phyloP scores from a whole-genome alignment of 2,797 vertebrate species.

The Cynodonichthys magdalenae region DNA sequence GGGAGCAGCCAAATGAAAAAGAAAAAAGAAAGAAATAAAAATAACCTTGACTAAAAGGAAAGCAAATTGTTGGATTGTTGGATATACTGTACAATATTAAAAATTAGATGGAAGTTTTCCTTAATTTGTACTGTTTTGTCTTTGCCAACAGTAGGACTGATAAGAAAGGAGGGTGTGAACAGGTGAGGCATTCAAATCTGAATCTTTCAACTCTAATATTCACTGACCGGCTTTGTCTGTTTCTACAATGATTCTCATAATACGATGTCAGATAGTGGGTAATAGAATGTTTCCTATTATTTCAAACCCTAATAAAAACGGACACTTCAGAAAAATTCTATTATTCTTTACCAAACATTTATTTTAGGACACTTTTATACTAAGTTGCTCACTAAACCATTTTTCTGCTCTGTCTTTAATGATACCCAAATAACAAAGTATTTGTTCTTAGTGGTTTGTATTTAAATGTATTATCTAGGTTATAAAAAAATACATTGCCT shows the following conservation, averaged over 20 bases:
- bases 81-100: too few species aligned
- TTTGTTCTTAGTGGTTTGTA: constrained; percentile 38
- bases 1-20: background rate
- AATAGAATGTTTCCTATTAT: constrained; percentile 72
- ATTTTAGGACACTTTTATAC: constrained; percentile 13
- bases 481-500: constrained; percentile 29
- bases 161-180: constrained; percentile 65
- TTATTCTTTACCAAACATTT: constrained; percentile 7
- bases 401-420: constrained; percentile 33
- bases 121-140: constrained; percentile 72
- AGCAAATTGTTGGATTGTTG: background rate
- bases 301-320: constrained; percentile 69
- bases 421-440: constrained; percentile 18
- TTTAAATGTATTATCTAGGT: constrained; percentile 48
- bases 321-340: constrained; percentile 23
- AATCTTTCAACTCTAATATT: constrained; percentile 72
- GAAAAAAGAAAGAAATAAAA: constrained; percentile 31
- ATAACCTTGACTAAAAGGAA: constrained; percentile 27
- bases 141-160: constrained; percentile 68
- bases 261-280: constrained; percentile 66
- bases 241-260: constrained; percentile 70
- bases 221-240: constrained; percentile 64
- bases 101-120: constrained; percentile 67
- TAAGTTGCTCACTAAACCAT: constrained; percentile 19
- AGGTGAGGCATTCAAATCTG: constrained; percentile 74